Percentiles rank a stretch among this genome's conserved stretches.
Evolutionary conservation across 2,113 vertebrate species (phyloP).

Genomic region (Pseudois nayaur): DNA sequence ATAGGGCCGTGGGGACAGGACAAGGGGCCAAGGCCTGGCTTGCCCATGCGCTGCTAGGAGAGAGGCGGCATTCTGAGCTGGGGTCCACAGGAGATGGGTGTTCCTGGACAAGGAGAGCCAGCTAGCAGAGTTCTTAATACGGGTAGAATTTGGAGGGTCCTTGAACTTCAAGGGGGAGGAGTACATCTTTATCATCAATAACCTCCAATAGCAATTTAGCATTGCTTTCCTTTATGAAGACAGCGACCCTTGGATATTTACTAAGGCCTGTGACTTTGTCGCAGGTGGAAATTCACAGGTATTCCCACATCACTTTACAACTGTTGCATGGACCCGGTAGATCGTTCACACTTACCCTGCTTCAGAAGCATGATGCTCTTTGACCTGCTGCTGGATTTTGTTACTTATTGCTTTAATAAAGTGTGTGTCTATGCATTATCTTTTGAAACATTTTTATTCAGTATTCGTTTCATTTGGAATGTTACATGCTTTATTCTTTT

Average conservation of each 20-base stretch:
- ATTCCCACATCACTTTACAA: background rate
- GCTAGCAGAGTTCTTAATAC: background rate
- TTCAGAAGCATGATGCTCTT: background rate
- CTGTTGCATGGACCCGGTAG: background rate
- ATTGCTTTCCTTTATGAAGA: background rate
- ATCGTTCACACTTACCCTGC: background rate
- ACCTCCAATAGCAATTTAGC: background rate
- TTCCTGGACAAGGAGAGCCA: background rate
- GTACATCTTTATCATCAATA: background rate
- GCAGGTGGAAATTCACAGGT: background rate
- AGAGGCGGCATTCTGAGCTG: background rate
- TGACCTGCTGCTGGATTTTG: background rate
- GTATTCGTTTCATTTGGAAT: background rate
- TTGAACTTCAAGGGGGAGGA: background rate
- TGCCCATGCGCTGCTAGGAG: background rate
- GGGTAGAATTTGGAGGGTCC: background rate
- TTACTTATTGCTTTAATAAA: background rate
- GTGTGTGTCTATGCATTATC: background rate
- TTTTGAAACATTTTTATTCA: conserved; percentile 18
- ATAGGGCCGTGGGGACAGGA: background rate
- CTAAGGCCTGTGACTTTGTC: background rate
- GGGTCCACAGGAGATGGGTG: background rate
- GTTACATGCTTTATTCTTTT: background rate
- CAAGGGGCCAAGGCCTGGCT: background rate
- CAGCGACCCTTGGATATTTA: background rate